A percentile compares a stretch with the other conserved stretches of the same genome.
Evolutionary conservation across 2,888 invertebrate species (phyloP).

Genomic region (Dusona sp.): DNA sequence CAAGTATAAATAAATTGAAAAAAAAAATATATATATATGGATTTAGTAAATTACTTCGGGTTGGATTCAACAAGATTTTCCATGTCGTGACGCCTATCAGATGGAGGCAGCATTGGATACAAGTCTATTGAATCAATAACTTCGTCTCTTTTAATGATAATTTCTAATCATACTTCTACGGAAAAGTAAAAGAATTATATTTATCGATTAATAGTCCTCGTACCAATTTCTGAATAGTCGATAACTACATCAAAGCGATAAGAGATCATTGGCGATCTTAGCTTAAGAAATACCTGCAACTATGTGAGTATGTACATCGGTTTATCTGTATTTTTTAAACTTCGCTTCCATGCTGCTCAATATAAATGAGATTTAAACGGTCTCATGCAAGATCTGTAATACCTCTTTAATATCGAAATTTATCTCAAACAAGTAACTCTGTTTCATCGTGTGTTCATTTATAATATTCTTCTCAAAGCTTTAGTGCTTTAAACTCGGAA

Average conservation of each 20-base stretch:
- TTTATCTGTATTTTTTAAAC: conserved; percentile 28
- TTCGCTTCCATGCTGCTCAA: not conserved
- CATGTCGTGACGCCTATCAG: not conserved
- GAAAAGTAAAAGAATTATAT: conserved; percentile 8
- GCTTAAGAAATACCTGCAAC: conserved; percentile 62
- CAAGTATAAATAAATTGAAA: not conserved
- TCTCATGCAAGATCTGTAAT: conserved; percentile 25
- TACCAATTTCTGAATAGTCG: conserved; percentile 36
- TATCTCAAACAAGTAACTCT: conserved; percentile 53
- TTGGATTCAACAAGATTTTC: conserved; percentile 2
- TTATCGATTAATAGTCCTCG: conserved; percentile 30
- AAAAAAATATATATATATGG: not conserved
- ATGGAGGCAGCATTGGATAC: not conserved
- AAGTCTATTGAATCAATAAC: no score
- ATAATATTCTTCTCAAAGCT: not conserved
- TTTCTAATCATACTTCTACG: no score
- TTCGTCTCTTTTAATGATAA: no score
- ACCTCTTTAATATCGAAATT: conserved; percentile 42
- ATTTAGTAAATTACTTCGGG: not conserved
- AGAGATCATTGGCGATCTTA: conserved; percentile 63
- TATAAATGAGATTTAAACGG: not conserved
- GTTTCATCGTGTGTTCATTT: conserved; percentile 49
- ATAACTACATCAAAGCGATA: conserved; percentile 25
- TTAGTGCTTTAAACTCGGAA: not conserved
- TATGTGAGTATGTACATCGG: conserved; percentile 70